Conservation (phyloP, 2,888 invertebrate genomes). For the Nomada fabriciana region DNA sequence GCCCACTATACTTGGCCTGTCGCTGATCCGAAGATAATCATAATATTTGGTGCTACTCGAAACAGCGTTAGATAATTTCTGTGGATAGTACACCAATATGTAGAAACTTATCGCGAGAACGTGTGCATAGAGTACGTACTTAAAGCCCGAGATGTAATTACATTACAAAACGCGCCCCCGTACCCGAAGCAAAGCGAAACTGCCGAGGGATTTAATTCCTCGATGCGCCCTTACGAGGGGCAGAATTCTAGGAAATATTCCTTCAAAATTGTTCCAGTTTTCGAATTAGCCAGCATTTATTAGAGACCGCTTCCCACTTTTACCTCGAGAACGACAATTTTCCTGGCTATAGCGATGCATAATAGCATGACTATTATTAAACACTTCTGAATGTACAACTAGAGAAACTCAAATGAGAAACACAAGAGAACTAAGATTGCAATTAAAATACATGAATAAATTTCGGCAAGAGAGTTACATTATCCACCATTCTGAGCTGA, state of each 20-base stretch:
- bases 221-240: background rate
- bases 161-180: background rate
- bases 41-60: background rate
- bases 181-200: background rate
- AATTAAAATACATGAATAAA: too few relatives aligned
- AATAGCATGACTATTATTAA: too few relatives aligned
- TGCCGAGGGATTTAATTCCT: slow-evolving; percentile 18
- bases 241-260: background rate
- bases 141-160: slow-evolving; percentile 1
- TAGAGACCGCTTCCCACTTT: background rate
- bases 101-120: background rate
- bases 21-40: too few relatives aligned
- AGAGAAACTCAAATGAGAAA: too few relatives aligned
- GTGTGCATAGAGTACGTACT: background rate
- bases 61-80: background rate
- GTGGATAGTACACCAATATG: background rate
- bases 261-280: background rate
- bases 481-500: too few relatives aligned
- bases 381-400: too few relatives aligned
- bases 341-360: too few relatives aligned
- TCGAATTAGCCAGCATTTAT: background rate
- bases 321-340: background rate
- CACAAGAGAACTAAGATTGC: too few relatives aligned
- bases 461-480: too few relatives aligned
- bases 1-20: too few relatives aligned